phyloP scores from a whole-genome alignment of 2,888 invertebrate genomes.

The Artemia sp. region DNA sequence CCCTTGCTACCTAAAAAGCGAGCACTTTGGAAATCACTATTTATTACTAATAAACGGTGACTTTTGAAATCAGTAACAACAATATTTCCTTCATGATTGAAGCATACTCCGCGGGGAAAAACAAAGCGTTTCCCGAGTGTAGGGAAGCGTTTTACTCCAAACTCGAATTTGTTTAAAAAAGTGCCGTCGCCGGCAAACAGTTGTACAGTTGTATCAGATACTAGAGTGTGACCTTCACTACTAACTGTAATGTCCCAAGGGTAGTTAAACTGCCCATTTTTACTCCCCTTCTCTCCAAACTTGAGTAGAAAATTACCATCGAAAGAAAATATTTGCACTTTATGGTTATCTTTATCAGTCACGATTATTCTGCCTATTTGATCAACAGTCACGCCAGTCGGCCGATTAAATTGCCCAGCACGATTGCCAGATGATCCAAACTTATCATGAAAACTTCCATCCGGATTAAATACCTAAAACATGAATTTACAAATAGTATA shows the following conservation, averaged over 20 bases:
- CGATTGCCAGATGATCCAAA: conserved; percentile 59
- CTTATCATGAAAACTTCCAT: conserved; percentile 50
- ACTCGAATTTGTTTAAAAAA: conserved; percentile 66
- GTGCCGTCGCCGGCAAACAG: conserved; percentile 63
- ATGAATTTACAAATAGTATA: too few relatives aligned
- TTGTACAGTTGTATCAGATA: conserved; percentile 84
- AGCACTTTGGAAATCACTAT: conserved; percentile 39
- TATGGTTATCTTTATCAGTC: conserved; percentile 90
- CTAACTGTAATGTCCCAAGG: conserved; percentile 95
- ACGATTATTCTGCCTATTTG: conserved; percentile 70
- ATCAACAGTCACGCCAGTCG: conserved; percentile 65
- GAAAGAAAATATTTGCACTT: conserved; percentile 64
- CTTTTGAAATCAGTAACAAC: conserved; percentile 90
- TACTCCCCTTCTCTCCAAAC: conserved; percentile 76
- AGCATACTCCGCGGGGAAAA: conserved; percentile 78
- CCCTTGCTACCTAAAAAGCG: conserved; percentile 40
- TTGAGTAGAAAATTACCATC: conserved; percentile 59
- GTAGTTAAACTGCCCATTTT: conserved; percentile 79
- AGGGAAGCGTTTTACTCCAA: conserved; percentile 40
- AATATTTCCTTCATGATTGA: conserved; percentile 63
- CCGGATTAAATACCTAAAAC: conserved; percentile 42
- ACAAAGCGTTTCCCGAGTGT: conserved; percentile 48
- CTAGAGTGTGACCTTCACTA: conserved; percentile 58
- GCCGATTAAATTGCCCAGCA: conserved; percentile 75
- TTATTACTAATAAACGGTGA: conserved; percentile 66